A percentile compares a stretch with the other conserved stretches of the same genome.
phyloP scores from a whole-genome alignment of 1,140 invertebrate genomes.

The Potamilus streckersoni region DNA sequence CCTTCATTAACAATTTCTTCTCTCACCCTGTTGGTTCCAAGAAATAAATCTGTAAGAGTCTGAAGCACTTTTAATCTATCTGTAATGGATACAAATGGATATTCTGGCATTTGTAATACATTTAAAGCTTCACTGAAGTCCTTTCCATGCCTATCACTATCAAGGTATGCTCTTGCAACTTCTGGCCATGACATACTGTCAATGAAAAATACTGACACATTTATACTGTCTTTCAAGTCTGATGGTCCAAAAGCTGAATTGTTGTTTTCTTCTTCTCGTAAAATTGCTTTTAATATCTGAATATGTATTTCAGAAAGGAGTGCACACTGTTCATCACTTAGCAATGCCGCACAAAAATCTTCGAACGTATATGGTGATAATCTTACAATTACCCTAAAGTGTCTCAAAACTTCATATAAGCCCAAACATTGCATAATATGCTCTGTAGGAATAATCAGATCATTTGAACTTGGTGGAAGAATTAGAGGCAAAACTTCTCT shows the following conservation, averaged over 20 bases:
- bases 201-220: conserved; percentile 90
- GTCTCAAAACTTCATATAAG: conserved; percentile 92
- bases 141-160: conserved; percentile 66
- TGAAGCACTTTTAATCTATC: conserved; percentile 88
- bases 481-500: conserved; percentile 79
- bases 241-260: conserved; percentile 95
- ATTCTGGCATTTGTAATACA: conserved; percentile 68
- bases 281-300: conserved; percentile 87
- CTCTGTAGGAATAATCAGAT: conserved; percentile 84
- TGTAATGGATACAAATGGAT: conserved; percentile 87
- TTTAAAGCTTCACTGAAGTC: conserved; percentile 76
- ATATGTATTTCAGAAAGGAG: conserved; percentile 93
- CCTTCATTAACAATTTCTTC: conserved; percentile 95
- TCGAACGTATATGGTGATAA: conserved; percentile 95
- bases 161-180: conserved; percentile 85
- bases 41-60: conserved; percentile 92
- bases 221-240: conserved; percentile 97
- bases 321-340: conserved; percentile 90
- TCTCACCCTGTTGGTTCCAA: conserved; percentile 91
- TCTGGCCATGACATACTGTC: conserved; percentile 97
- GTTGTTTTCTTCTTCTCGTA: conserved; percentile 94
- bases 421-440: conserved; percentile 75
- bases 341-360: conserved; percentile 93
- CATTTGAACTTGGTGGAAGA: conserved; percentile 89
- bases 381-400: conserved; percentile 89